A percentile compares a stretch with the other conserved stretches of the same genome.
Conservation (phyloP, 2,113 vertebrate species). For the Laterallus jamaicensis region DNA sequence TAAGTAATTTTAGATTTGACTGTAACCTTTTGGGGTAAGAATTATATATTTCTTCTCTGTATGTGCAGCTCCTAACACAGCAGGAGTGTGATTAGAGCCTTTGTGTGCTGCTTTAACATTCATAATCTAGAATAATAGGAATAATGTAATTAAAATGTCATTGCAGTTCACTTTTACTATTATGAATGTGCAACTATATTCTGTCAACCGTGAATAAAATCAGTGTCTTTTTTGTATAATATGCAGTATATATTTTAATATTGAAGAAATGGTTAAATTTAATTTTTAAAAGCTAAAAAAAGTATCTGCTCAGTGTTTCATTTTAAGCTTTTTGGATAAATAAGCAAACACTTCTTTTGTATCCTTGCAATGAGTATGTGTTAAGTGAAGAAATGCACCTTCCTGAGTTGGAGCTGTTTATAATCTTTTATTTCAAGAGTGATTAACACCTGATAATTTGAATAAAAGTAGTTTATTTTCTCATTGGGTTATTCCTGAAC, state of each 20-base stretch:
- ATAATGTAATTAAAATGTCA: background rate
- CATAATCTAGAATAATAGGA: background rate
- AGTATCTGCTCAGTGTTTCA: conserved; percentile 2
- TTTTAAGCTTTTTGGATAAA: conserved; percentile 47
- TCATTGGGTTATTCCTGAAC: conserved; percentile 43
- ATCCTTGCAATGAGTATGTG: conserved; percentile 52
- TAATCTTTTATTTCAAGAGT: conserved; percentile 37
- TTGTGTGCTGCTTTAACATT: background rate
- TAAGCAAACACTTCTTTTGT: conserved; percentile 30
- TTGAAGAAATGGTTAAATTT: conserved; percentile 17
- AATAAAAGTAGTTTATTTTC: conserved; percentile 82
- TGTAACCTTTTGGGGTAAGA: background rate
- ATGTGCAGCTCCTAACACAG: background rate
- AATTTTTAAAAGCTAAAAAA: background rate
- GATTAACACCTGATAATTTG: conserved; percentile 54
- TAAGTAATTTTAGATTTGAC: background rate
- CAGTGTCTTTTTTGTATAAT: conserved; percentile 29
- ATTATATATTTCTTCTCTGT: background rate
- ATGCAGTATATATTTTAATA: conserved; percentile 53
- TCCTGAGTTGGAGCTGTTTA: conserved; percentile 27
- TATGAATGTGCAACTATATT: background rate
- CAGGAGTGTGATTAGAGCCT: background rate
- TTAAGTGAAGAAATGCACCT: conserved; percentile 44
- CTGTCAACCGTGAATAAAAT: conserved; percentile 34
- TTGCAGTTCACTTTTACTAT: conserved; percentile 42